Base-by-base conservation (phyloP, 2,113 vertebrate genomes). In the Odontophorus gujanensis region DNA sequence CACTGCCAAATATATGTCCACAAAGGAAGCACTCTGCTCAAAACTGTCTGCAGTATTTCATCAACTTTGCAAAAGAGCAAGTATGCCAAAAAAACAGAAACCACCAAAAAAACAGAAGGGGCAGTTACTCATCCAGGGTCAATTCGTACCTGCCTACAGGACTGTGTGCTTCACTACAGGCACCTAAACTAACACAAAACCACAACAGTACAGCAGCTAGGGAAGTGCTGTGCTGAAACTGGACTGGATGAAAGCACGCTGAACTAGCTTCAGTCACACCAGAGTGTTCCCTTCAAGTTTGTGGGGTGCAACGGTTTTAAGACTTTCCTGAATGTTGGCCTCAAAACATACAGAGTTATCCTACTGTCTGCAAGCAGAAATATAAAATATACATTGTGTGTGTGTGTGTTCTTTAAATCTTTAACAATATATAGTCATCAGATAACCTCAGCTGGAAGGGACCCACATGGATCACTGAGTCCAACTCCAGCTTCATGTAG, bases 1-100 rank as follows among this genome's bases (percentile, higher is more conserved):
- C 89, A 91, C 11, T 92, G 85, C 63, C 89, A 96, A 96, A 95
- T 85, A 76, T 38, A 57, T 0, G 40, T 76, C 92, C 94, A 81
- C 81, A 91, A 82, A 92, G 84, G 86, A 96, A 93, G 61, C 55
- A 13, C 68, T 74, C 68, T 91, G 72, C 69, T 91, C 87, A 91
- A 59, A 95, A 83, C 79, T 32, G 28, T 82, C 88, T 89, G 72
- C 36, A 85, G 55, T 47, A 75, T 48, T 93, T 93, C 59, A 82
- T 55, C 75, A 67, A 68, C 72, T 25, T 82, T 11, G 1, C 18
- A 83, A 20, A 80, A 73, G 13, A 80, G 17, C 26, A 10, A 77
- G 68, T 15, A 25, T 1, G 7, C 76, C 71, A 87, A 89, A 85
- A 72, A 72, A 36, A n/a, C 15, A 40, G 25, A 51, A 2, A 18